Evolutionary conservation across 2,113 vertebrate genomes (phyloP).

Genomic region (Chloropsis hardwickii): DNA sequence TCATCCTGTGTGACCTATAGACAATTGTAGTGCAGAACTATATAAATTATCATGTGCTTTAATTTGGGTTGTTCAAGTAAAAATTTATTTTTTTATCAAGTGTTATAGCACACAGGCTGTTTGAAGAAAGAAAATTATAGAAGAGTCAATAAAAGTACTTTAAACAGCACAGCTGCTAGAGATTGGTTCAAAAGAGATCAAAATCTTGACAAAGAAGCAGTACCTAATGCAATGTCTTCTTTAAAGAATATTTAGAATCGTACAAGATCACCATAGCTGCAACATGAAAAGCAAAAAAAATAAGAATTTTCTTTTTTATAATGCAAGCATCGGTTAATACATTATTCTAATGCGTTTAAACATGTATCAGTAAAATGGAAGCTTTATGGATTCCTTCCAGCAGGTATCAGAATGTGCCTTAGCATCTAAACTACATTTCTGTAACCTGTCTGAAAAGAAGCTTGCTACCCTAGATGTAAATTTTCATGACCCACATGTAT

Average conservation of each 20-base stretch:
- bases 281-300: background rate
- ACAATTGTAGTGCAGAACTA: constrained; percentile 68
- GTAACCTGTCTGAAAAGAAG: background rate
- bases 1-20: constrained; percentile 60
- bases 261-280: background rate
- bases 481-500: background rate
- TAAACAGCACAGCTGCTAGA: constrained; percentile 54
- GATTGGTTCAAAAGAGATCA: constrained; percentile 58
- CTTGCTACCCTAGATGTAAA: background rate
- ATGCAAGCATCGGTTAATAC: constrained; percentile 55
- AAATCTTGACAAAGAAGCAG: constrained; percentile 35
- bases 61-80: constrained; percentile 64
- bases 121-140: constrained; percentile 73
- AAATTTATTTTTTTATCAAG: constrained; percentile 73
- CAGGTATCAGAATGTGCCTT: constrained; percentile 70
- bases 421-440: background rate
- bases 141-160: constrained; percentile 66
- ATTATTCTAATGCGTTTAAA: constrained; percentile 73
- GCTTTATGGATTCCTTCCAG: constrained; percentile 58
- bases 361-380: constrained; percentile 69
- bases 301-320: background rate
- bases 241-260: background rate
- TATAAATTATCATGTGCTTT: constrained; percentile 63
- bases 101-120: constrained; percentile 67
- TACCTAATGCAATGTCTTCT: background rate